Evolutionary conservation across 1,140 invertebrate genomes (phyloP).

Genomic region (Ceratoteleas bidentatus): DNA sequence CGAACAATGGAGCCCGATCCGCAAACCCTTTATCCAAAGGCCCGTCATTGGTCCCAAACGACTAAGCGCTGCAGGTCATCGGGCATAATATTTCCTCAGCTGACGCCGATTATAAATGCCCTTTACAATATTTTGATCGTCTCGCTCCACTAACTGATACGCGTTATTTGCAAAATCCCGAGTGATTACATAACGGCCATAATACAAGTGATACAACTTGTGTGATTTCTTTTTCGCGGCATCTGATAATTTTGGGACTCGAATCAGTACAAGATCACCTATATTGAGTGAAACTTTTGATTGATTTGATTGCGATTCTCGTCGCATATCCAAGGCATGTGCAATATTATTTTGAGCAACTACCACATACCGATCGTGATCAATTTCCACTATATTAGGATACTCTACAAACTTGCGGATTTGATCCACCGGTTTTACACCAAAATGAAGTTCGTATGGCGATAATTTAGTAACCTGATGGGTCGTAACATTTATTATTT

Average conservation of each 20-base stretch:
- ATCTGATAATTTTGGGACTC: slow-evolving; percentile 9
- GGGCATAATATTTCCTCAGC: no score
- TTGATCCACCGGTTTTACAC: neutral
- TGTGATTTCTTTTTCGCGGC: slow-evolving; percentile 10
- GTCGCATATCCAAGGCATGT: neutral
- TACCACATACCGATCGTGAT: neutral
- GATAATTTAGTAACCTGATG: slow-evolving; percentile 2
- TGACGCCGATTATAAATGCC: slow-evolving; percentile 12
- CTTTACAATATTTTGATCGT: neutral
- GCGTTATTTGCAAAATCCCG: slow-evolving; percentile 10
- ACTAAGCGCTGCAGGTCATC: no score
- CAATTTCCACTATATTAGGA: neutral
- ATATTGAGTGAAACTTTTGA: neutral
- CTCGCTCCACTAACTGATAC: neutral
- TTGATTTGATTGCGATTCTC: neutral
- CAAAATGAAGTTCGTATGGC: slow-evolving; percentile 25
- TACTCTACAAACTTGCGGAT: slow-evolving; percentile 5
- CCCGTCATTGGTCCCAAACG: no score
- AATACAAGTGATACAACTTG: slow-evolving; percentile 21
- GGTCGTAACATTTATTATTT: slow-evolving; percentile 16
- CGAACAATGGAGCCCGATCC: no score
- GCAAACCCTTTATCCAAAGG: no score
- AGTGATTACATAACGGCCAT: slow-evolving; percentile 8
- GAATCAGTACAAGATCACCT: slow-evolving; percentile 4
- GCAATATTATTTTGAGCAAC: neutral